Conservation (phyloP, 1,140 invertebrate species). For the Drosophila novamexicana region DNA sequence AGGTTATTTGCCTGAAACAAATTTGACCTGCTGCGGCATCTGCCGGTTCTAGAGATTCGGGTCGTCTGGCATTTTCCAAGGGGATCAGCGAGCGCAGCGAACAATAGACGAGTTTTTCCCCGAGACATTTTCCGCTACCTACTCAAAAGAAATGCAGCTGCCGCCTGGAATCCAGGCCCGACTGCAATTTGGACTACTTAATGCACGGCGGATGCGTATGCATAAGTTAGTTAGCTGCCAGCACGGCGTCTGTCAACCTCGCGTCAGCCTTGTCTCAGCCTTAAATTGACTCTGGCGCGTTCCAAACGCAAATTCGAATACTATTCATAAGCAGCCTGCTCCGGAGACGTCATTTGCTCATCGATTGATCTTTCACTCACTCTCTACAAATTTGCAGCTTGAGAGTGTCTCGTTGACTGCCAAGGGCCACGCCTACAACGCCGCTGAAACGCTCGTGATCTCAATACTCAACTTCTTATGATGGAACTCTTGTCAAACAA, state of each 20-base stretch:
- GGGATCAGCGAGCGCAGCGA: slow-evolving; percentile 44
- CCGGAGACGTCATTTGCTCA: background rate
- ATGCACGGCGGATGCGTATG: slow-evolving; percentile 49
- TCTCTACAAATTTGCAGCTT: slow-evolving; percentile 25
- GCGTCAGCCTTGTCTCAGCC: slow-evolving; percentile 3
- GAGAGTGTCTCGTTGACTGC: slow-evolving; percentile 62
- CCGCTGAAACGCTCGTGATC: slow-evolving; percentile 64
- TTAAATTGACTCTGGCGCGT: slow-evolving; percentile 48
- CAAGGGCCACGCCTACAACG: slow-evolving; percentile 37
- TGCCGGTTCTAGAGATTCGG: slow-evolving; percentile 55
- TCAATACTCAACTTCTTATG: slow-evolving; percentile 70
- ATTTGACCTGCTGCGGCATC: slow-evolving; percentile 73
- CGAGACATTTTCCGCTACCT: slow-evolving; percentile 39
- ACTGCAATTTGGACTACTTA: slow-evolving; percentile 55
- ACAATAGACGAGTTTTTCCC: slow-evolving; percentile 48
- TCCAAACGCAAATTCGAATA: slow-evolving; percentile 57
- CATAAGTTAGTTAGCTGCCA: slow-evolving; percentile 62
- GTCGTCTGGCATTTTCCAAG: slow-evolving; percentile 49
- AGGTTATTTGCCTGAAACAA: no score
- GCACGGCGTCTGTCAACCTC: slow-evolving; percentile 65
- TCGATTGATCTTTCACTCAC: background rate
- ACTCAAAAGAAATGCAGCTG: slow-evolving; percentile 40
- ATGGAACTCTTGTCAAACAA: slow-evolving; percentile 83
- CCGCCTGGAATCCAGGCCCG: background rate
- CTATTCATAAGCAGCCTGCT: background rate